A percentile compares a stretch with the other conserved stretches of the same genome.
phyloP scores from a whole-genome alignment of 2,113 vertebrate species.

The Indicator maculatus region DNA sequence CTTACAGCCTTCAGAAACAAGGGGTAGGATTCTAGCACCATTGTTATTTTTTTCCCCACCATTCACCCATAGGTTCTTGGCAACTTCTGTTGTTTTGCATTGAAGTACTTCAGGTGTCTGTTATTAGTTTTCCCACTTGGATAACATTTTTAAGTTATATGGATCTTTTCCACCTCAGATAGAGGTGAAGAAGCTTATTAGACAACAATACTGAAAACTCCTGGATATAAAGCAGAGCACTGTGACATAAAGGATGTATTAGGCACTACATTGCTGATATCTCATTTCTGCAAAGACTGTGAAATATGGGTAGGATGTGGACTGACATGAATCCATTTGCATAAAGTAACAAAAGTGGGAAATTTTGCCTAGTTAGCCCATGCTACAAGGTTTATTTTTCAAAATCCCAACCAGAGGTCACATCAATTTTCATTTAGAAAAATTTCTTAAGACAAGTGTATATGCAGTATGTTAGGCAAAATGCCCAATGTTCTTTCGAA shows the following conservation, averaged over 20 bases:
- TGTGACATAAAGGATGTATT: not conserved
- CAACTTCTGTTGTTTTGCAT: not conserved
- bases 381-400: not conserved
- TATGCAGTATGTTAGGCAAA: not conserved
- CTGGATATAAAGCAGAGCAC: not conserved
- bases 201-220: constrained; percentile 9
- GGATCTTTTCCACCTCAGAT: not conserved
- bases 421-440: not conserved
- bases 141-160: not conserved
- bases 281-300: not conserved
- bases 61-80: not conserved
- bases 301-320: not conserved
- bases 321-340: not conserved
- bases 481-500: not conserved
- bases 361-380: not conserved
- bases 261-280: not conserved
- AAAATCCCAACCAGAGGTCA: not conserved
- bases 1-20: not conserved
- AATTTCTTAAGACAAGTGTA: not conserved
- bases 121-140: not conserved
- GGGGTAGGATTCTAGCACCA: not conserved
- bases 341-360: not conserved
- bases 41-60: fast-evolving
- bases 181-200: not conserved
- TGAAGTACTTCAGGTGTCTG: not conserved